Conservation (phyloP, 2,888 invertebrate species). For the Hirudinaria manillensis region DNA sequence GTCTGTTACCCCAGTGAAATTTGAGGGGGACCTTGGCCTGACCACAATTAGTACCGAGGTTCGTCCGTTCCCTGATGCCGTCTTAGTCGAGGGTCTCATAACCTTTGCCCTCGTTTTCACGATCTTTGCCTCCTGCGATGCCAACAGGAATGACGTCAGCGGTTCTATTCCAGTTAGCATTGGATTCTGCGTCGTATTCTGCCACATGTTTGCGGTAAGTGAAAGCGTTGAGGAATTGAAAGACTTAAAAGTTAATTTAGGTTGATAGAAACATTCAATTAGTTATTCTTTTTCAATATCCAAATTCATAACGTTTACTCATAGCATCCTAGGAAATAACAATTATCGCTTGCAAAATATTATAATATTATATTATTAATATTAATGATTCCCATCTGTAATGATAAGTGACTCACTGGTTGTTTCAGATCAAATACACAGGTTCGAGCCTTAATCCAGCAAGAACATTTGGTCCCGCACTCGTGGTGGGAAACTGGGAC, state of each 20-base stretch:
- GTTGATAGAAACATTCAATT: too few species aligned
- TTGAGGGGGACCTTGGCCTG: slow-evolving; percentile 31
- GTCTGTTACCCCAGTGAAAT: slow-evolving; percentile 32
- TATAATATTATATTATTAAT: too few species aligned
- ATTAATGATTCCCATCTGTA: too few species aligned
- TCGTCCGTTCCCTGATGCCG: slow-evolving; percentile 33
- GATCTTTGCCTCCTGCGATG: slow-evolving; percentile 43
- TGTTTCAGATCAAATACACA: slow-evolving; percentile 63
- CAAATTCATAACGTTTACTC: too few species aligned
- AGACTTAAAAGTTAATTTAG: too few species aligned
- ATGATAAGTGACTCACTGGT: too few species aligned
- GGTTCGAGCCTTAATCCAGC: slow-evolving; percentile 90
- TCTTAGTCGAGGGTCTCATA: slow-evolving; percentile 42
- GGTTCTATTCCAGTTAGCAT: slow-evolving; percentile 43
- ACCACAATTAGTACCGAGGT: slow-evolving; percentile 22
- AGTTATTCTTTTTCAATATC: too few species aligned
- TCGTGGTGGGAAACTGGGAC: slow-evolving; percentile 68
- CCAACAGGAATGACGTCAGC: slow-evolving; percentile 40
- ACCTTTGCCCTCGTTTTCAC: slow-evolving; percentile 44
- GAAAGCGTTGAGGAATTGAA: too few species aligned
- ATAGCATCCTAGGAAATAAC: too few species aligned
- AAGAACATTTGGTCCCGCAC: slow-evolving; percentile 77
- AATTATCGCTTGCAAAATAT: too few species aligned
- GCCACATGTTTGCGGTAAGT: slow-evolving; percentile 42
- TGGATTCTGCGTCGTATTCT: slow-evolving; percentile 42